Evolutionary conservation across 2,888 invertebrate genomes (phyloP).

Genomic region (Rhorus exstirpatorius): DNA sequence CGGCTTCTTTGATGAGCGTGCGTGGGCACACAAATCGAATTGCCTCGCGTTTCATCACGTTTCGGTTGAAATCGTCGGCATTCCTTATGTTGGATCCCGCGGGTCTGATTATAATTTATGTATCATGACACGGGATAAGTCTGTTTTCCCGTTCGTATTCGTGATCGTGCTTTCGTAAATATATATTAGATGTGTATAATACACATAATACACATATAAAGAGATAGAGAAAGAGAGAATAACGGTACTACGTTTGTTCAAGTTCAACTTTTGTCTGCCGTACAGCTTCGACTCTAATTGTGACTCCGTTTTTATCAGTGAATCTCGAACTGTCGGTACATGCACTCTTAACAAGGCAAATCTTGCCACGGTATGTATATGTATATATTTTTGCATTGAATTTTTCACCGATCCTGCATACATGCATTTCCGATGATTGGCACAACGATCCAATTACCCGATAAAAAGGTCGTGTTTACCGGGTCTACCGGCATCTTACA

Average conservation of each 20-base stretch:
- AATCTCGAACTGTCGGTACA: conserved; percentile 13
- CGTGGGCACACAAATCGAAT: conserved; percentile 84
- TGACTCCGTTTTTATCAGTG: conserved; percentile 48
- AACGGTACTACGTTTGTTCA: not conserved
- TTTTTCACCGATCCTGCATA: conserved; percentile 17
- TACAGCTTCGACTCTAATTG: conserved; percentile 40
- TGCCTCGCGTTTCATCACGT: conserved; percentile 84
- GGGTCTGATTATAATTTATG: conserved; percentile 84
- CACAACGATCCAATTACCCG: conserved; percentile 61
- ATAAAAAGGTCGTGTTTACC: conserved; percentile 46
- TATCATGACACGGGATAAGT: conserved; percentile 62
- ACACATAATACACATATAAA: not conserved
- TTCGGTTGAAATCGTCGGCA: conserved; percentile 76
- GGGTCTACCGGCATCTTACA: conserved; percentile 24
- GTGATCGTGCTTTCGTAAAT: conserved; percentile 35
- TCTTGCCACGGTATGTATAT: not conserved
- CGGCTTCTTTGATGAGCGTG: conserved; percentile 84
- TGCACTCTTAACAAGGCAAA: not conserved
- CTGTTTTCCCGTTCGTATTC: conserved; percentile 47
- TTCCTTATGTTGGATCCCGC: conserved; percentile 69
- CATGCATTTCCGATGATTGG: conserved; percentile 60
- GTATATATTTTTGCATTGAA: conserved; percentile 48
- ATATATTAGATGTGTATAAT: not conserved
- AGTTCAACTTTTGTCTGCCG: conserved; percentile 26
- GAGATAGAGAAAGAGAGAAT: not conserved